Percentiles rank a stretch among this genome's conserved stretches.
Evolutionary conservation across 2,888 invertebrate species (phyloP).

Genomic region (Orchestes rusci): DNA sequence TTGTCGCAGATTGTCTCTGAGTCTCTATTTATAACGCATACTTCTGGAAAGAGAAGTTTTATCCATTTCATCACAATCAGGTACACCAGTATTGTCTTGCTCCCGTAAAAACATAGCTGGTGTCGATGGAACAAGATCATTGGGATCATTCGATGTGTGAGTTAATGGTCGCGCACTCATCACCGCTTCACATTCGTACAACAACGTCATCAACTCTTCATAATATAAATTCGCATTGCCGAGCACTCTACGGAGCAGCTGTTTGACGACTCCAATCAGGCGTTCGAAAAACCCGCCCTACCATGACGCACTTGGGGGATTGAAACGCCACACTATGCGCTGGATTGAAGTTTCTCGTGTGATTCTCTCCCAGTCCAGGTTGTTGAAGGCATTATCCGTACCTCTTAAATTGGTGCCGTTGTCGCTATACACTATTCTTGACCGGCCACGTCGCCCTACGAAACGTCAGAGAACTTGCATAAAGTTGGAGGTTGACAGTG

Average conservation of each 20-base stretch:
- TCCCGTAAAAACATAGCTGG: slow-evolving; percentile 2
- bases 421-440: background rate
- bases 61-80: background rate
- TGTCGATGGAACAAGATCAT: background rate
- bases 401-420: background rate
- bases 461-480: background rate
- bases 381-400: background rate
- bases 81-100: too few relatives aligned
- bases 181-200: background rate
- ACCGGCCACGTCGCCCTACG: background rate
- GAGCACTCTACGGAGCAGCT: background rate
- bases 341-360: background rate
- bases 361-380: background rate
- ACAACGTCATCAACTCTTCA: background rate
- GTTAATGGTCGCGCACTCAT: background rate
- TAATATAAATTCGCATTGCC: background rate
- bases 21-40: too few relatives aligned
- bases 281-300: background rate
- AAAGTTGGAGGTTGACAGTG: background rate
- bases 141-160: too few relatives aligned
- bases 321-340: background rate
- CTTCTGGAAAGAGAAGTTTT: too few relatives aligned
- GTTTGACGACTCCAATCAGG: background rate
- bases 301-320: background rate
- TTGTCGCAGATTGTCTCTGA: too few relatives aligned